These are phyloP conservation scores for Penaeus monodon DNA, from an alignment of 2,888 invertebrate species.

Conservation along the genomic window DNA sequence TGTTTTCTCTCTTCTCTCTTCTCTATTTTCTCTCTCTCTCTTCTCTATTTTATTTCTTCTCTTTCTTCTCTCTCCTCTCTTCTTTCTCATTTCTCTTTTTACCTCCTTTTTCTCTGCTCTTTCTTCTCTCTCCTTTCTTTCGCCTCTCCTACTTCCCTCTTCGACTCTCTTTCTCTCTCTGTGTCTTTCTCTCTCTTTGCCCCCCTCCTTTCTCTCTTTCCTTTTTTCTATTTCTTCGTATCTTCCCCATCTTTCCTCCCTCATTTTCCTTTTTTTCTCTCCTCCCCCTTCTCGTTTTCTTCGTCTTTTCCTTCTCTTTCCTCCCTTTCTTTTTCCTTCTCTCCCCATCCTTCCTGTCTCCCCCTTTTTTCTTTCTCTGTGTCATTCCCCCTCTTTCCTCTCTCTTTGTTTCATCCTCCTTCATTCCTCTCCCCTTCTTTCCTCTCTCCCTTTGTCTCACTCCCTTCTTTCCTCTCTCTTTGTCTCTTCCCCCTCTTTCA, in stretches of 20 bases:
- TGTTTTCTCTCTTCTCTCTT: neutral
- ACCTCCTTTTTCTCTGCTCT: neutral
- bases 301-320: neutral
- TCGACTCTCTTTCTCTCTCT: neutral
- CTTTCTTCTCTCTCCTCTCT: neutral
- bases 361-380: neutral
- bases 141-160: neutral
- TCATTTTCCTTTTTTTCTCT: neutral
- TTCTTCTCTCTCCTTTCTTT: neutral
- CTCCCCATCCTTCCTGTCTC: neutral
- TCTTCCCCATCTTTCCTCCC: neutral
- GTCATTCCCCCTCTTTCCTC: neutral
- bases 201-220: too few relatives aligned
- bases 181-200: neutral
- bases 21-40: neutral
- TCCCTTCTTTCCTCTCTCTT: neutral
- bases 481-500: neutral
- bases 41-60: neutral
- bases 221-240: neutral
- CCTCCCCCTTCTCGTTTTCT: neutral
- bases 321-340: too few relatives aligned
- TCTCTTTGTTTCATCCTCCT: neutral
- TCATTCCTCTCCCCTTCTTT: neutral
- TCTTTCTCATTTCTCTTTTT: neutral
- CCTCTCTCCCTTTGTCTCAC: neutral